Percentiles rank a stretch among this genome's conserved stretches.
phyloP scores from a whole-genome alignment of 2,113 vertebrate genomes.

The Halichoerus grypus region DNA sequence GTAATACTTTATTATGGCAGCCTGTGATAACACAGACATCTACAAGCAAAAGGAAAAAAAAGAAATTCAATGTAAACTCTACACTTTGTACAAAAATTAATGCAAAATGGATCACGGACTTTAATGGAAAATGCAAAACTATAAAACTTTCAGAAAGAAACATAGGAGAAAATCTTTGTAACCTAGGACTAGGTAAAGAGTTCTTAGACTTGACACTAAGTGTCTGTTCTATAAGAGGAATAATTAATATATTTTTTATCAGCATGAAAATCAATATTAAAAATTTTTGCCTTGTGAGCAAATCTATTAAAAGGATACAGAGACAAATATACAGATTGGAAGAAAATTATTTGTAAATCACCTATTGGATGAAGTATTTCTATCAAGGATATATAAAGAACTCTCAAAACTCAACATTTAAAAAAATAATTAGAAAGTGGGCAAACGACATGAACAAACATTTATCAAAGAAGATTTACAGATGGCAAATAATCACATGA shows the following conservation, averaged over 20 bases:
- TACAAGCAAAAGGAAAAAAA: neutral
- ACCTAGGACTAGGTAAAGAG: neutral
- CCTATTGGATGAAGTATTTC: neutral
- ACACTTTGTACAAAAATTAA: neutral
- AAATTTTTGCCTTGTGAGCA: neutral
- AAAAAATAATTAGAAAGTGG: neutral
- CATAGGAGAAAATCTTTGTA: neutral
- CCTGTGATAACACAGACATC: neutral
- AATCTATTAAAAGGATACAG: neutral
- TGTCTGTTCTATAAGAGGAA: neutral
- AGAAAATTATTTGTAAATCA: conserved; percentile 23
- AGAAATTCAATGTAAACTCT: neutral
- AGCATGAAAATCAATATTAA: neutral
- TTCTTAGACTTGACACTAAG: neutral
- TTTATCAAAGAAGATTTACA: neutral
- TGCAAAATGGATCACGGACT: neutral
- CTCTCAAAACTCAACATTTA: neutral
- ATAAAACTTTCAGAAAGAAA: neutral
- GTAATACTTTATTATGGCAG: neutral
- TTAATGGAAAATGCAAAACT: neutral
- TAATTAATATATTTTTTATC: neutral
- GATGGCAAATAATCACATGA: neutral
- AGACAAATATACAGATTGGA: neutral
- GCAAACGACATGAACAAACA: neutral
- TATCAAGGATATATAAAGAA: neutral